Percentiles rank a stretch among this genome's conserved stretches.
Conservation (phyloP, 1,140 invertebrate genomes). For the Neoseiulus cucumeris region DNA sequence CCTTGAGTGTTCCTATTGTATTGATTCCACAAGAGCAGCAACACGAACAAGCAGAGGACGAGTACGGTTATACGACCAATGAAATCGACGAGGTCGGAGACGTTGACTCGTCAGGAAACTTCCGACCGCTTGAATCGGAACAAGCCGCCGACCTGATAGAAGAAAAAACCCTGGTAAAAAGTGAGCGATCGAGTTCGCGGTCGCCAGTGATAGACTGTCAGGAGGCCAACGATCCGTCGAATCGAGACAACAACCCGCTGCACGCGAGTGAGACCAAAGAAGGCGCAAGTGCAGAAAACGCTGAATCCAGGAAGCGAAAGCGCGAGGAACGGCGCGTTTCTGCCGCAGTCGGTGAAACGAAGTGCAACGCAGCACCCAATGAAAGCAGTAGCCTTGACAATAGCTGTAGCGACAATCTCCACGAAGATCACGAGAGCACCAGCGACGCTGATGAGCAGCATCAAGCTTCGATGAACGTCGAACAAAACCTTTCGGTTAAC, state of each 20-base stretch:
- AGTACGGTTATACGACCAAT: background rate
- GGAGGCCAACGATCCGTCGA: background rate
- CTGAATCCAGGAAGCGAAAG: too few species aligned
- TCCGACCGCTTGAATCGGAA: background rate
- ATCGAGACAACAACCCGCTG: slow-evolving; percentile 2
- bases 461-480: background rate
- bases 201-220: background rate
- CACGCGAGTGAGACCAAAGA: too few species aligned
- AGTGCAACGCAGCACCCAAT: too few species aligned
- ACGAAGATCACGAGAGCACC: background rate
- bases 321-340: too few species aligned
- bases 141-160: background rate
- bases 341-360: too few species aligned
- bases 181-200: background rate
- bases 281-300: too few species aligned
- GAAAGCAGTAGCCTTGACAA: too few species aligned
- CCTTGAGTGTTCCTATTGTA: too few species aligned
- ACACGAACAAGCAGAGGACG: too few species aligned
- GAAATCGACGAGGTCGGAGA: background rate
- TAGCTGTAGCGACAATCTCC: background rate
- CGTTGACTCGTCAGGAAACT: background rate
- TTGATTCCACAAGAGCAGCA: too few species aligned
- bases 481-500: background rate
- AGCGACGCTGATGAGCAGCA: background rate
- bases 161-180: background rate